Percentiles rank a stretch among this genome's conserved stretches.
These are phyloP conservation scores for Holcopasites calliopsidis DNA, from an alignment of 1,140 invertebrate species.

Conservation along the genomic window DNA sequence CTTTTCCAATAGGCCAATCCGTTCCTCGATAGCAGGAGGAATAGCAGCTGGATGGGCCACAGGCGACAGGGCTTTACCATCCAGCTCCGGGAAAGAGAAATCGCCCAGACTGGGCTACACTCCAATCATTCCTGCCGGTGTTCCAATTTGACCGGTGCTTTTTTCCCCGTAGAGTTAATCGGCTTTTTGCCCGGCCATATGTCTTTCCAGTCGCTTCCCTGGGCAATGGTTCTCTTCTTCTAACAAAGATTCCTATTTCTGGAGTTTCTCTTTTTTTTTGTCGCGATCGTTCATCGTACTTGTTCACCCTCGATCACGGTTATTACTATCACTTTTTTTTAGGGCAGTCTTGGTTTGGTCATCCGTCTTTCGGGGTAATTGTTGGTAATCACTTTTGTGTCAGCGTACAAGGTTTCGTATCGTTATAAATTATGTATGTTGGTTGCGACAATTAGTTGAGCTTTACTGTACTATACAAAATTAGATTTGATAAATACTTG, in stretches of 20 bases:
- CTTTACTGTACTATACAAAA: too few species aligned
- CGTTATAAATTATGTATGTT: too few species aligned
- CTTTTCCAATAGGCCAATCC: constrained; percentile 46
- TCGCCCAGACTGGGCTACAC: background rate
- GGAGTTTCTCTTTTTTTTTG: background rate
- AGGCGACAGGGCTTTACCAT: constrained; percentile 22
- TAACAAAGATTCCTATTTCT: background rate
- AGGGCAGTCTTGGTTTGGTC: too few species aligned
- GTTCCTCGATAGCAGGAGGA: constrained; percentile 28
- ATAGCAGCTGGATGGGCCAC: background rate
- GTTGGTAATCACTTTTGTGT: too few species aligned
- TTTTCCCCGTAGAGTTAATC: too few species aligned
- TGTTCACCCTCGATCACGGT: too few species aligned
- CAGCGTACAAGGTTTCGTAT: too few species aligned
- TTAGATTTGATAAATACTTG: too few species aligned
- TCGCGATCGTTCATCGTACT: too few species aligned
- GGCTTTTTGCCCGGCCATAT: background rate
- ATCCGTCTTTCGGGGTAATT: too few species aligned
- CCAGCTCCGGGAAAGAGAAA: constrained; percentile 5
- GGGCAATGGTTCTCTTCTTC: background rate
- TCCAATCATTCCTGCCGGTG: constrained; percentile 13
- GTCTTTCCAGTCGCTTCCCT: background rate
- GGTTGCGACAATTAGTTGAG: too few species aligned
- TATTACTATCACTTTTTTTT: too few species aligned
- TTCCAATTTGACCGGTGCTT: constrained; percentile 15